Conservation (phyloP, 2,888 invertebrate species). For the Punctoribates punctum region DNA sequence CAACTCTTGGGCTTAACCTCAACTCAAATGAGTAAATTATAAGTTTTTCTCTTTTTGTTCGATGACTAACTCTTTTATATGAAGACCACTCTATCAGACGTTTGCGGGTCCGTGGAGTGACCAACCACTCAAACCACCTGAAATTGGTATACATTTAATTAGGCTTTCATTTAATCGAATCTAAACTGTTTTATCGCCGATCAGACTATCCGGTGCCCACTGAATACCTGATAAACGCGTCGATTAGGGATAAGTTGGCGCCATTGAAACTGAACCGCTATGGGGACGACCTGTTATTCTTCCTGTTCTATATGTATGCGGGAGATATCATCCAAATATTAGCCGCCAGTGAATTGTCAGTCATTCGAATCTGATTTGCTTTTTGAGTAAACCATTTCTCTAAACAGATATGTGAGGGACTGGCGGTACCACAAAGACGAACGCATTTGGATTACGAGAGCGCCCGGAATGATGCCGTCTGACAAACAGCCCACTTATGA, state of each 20-base stretch:
- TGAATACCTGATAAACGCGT: slow-evolving; percentile 96
- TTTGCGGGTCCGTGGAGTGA: slow-evolving; percentile 99
- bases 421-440: slow-evolving; percentile 99
- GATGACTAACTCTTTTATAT: slow-evolving; percentile 51
- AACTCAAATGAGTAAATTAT: slow-evolving; percentile 76
- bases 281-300: slow-evolving; percentile 98
- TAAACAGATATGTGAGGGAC: slow-evolving; percentile 83
- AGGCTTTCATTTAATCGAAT: no score
- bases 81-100: slow-evolving; percentile 77
- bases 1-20: slow-evolving; percentile 94
- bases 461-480: slow-evolving; percentile 86
- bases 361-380: neutral
- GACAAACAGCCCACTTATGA: slow-evolving; percentile 89
- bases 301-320: slow-evolving; percentile 98
- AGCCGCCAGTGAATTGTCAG: slow-evolving; percentile 94
- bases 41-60: neutral
- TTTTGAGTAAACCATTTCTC: neutral
- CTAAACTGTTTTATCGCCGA: neutral
- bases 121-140: slow-evolving; percentile 94
- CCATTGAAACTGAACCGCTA: slow-evolving; percentile 92
- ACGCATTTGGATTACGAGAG: slow-evolving; percentile 97
- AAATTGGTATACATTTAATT: slow-evolving; percentile 61
- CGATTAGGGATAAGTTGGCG: slow-evolving; percentile 89
- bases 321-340: slow-evolving; percentile 97
- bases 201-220: slow-evolving; percentile 87